phyloP scores from a whole-genome alignment of 2,797 vertebrate species.

The Semaprochilodus insignis region DNA sequence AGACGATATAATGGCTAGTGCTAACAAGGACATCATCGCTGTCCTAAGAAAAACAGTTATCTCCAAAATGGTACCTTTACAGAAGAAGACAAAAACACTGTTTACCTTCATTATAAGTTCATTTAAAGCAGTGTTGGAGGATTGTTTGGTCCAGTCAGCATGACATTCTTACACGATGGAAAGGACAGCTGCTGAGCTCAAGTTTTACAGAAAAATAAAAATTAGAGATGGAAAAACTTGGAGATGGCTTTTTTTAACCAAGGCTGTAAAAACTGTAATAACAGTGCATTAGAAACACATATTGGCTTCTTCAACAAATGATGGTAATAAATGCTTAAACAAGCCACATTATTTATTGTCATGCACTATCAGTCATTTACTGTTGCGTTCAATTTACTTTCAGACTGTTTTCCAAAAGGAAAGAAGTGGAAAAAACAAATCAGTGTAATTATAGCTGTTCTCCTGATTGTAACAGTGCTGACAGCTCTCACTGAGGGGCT shows the following conservation, averaged over 20 bases:
- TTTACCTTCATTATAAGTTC: no score
- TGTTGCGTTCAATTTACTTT: neutral
- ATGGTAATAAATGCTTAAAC: neutral
- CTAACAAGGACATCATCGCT: neutral
- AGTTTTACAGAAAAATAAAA: no score
- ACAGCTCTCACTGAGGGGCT: neutral
- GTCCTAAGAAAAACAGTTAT: no score
- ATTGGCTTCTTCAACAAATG: neutral
- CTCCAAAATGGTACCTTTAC: no score
- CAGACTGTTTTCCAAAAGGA: neutral
- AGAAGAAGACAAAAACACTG: no score
- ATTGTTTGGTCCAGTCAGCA: no score
- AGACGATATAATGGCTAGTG: neutral
- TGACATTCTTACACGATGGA: no score
- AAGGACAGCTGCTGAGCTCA: no score
- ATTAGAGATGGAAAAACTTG: no score
- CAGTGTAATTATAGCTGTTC: neutral
- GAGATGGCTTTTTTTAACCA: no score
- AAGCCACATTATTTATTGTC: neutral
- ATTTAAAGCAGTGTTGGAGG: no score
- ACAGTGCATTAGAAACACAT: neutral
- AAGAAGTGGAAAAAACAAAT: neutral
- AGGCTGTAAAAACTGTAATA: neutral
- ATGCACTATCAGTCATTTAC: neutral
- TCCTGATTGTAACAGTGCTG: neutral